Conservation (phyloP, 1,140 invertebrate genomes). For the Cyrtorhinus lividipennis region DNA sequence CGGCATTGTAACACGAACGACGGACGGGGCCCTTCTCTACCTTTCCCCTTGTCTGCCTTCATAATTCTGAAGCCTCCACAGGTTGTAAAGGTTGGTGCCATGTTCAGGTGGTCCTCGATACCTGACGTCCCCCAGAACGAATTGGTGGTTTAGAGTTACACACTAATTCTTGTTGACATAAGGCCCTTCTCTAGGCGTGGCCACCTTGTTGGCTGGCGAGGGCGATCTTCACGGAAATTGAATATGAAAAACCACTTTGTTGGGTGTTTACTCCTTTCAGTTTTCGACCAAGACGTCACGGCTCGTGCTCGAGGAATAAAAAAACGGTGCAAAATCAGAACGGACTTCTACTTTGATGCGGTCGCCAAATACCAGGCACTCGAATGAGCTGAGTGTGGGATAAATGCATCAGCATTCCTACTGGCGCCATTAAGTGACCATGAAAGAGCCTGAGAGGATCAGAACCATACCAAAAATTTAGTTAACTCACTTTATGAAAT, state of each 20-base stretch:
- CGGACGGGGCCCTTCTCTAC: not conserved
- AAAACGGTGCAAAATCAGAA: too few relatives aligned
- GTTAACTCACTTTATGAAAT: too few relatives aligned
- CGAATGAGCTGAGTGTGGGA: too few relatives aligned
- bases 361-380: too few relatives aligned
- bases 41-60: not conserved
- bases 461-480: too few relatives aligned
- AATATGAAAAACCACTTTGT: not conserved
- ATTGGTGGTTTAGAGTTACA: slow-evolving; percentile 4
- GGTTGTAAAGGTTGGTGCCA: not conserved
- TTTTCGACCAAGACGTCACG: too few relatives aligned
- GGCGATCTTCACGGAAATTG: not conserved
- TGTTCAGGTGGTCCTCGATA: not conserved
- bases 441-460: too few relatives aligned
- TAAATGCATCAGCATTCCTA: too few relatives aligned
- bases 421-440: too few relatives aligned
- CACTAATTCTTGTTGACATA: slow-evolving; percentile 5
- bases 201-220: not conserved
- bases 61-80: not conserved
- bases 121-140: not conserved
- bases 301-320: too few relatives aligned
- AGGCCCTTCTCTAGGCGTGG: not conserved
- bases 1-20: not conserved
- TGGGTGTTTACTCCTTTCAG: not conserved
- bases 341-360: too few relatives aligned